Percentiles rank a stretch among this genome's conserved stretches.
Conservation (phyloP, 64 coral and sea anemone genomes). For the Catalaphyllia jardinei region DNA sequence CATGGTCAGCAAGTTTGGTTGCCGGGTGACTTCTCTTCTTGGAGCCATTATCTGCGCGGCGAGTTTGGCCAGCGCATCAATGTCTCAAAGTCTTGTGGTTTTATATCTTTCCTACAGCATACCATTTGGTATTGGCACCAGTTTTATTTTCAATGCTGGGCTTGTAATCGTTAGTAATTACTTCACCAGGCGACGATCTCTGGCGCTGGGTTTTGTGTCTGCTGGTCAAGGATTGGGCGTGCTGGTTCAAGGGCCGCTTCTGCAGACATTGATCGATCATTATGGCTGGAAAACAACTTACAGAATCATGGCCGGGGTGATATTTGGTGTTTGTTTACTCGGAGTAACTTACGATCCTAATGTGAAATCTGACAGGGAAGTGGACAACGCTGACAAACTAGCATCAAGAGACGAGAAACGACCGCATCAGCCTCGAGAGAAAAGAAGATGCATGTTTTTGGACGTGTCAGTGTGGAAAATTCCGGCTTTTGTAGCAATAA, state of each 20-base stretch:
- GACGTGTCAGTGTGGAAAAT: slow-evolving; percentile 7
- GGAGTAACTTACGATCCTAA: slow-evolving; percentile 20
- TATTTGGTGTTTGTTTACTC: background rate
- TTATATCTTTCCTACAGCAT: slow-evolving; percentile 20
- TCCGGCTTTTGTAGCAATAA: background rate
- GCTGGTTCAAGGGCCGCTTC: background rate
- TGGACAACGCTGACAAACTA: background rate
- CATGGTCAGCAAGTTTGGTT: background rate
- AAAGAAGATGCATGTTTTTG: background rate
- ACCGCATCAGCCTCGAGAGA: background rate
- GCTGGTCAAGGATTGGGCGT: background rate
- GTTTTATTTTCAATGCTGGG: background rate
- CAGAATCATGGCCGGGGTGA: slow-evolving; percentile 3
- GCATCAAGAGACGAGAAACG: background rate
- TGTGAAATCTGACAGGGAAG: background rate
- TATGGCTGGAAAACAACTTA: slow-evolving; percentile 15
- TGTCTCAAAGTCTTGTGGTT: background rate
- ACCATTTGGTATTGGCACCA: slow-evolving; percentile 5
- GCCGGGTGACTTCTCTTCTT: background rate
- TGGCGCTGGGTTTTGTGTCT: slow-evolving; percentile 8
- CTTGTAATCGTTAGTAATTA: background rate
- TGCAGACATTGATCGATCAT: background rate
- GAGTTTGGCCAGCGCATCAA: background rate
- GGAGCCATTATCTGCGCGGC: background rate
- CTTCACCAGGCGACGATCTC: slow-evolving; percentile 15